Evolutionary conservation across 2,888 invertebrate genomes (phyloP).

Genomic region (Sphinx pinastri): DNA sequence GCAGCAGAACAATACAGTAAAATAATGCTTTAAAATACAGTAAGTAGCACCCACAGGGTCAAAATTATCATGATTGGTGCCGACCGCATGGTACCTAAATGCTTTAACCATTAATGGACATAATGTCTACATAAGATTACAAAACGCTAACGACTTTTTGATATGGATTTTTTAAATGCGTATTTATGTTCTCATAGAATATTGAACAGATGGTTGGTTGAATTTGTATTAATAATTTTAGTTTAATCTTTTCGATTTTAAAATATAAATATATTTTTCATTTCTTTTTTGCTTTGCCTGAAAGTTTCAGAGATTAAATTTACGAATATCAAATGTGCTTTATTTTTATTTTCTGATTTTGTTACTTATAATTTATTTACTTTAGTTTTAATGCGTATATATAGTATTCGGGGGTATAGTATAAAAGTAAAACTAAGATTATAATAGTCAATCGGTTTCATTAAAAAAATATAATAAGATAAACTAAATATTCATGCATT

Average conservation of each 20-base stretch:
- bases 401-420: too few relatives aligned
- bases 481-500: neutral
- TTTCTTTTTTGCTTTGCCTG: neutral
- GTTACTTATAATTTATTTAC: too few relatives aligned
- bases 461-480: neutral
- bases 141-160: slow-evolving; percentile 3
- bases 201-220: neutral
- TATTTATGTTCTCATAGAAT: slow-evolving; percentile 9
- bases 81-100: slow-evolving; percentile 14
- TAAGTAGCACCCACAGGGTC: neutral
- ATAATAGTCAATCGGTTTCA: neutral
- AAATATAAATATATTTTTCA: neutral
- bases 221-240: neutral
- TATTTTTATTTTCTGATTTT: neutral
- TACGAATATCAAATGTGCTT: neutral
- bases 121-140: neutral
- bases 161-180: neutral
- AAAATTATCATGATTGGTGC: slow-evolving; percentile 19
- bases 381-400: too few relatives aligned
- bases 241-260: neutral
- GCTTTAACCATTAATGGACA: neutral
- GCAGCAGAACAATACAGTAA: neutral
- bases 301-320: neutral
- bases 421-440: neutral
- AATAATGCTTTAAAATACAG: neutral